Evolutionary conservation across 2,797 vertebrate species (phyloP).

Genomic region (Artibeus lituratus): DNA sequence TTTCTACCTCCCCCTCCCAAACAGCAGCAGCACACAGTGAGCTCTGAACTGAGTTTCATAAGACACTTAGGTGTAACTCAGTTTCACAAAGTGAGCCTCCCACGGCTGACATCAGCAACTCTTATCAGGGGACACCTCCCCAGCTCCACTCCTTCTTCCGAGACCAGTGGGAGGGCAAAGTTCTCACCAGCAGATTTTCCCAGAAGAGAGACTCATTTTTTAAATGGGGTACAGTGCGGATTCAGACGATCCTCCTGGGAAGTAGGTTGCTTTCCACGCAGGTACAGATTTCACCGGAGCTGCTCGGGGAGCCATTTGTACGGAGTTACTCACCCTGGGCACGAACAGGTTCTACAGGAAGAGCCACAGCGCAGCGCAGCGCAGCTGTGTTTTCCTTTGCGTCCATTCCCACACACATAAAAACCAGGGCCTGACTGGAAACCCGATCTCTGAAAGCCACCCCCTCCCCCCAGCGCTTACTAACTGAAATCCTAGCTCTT

Average conservation of each 20-base stretch:
- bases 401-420: constrained; percentile 77
- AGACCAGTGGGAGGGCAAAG: fast-evolving
- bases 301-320: neutral
- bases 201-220: neutral
- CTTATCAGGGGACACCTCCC: constrained; percentile 67
- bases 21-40: constrained; percentile 36
- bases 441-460: constrained; percentile 63
- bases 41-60: constrained; percentile 60
- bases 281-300: neutral
- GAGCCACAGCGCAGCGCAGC: constrained; percentile 44
- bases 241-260: neutral
- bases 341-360: constrained; percentile 81
- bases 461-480: constrained; percentile 51
- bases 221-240: neutral
- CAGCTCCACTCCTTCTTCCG: constrained; percentile 37
- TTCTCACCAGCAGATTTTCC: neutral
- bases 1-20: neutral
- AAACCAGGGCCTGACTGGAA: constrained; percentile 68
- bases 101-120: constrained; percentile 85
- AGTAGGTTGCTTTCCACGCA: neutral
- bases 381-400: constrained; percentile 62
- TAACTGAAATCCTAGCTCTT: constrained; percentile 49
- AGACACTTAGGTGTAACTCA: constrained; percentile 87
- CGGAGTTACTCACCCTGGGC: constrained; percentile 53
- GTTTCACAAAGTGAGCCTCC: constrained; percentile 84